phyloP scores from a whole-genome alignment of 2,888 invertebrate species.

The Patella ulyssiponensis region DNA sequence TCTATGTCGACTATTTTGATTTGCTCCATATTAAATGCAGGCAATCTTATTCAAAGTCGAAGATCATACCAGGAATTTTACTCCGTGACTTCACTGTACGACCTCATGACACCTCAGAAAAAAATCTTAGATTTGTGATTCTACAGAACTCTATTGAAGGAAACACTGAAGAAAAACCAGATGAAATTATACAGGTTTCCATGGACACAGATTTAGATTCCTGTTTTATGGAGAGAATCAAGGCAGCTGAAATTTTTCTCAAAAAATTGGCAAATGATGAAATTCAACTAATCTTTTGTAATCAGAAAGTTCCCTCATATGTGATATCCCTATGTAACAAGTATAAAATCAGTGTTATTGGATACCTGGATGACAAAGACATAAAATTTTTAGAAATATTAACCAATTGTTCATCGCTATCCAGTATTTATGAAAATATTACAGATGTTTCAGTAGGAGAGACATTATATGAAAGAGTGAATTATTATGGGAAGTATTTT shows the following conservation, averaged over 20 bases:
- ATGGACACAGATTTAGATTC: constrained; percentile 11
- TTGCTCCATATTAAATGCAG: constrained; percentile 42
- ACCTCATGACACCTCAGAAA: background rate
- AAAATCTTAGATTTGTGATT: constrained; percentile 22
- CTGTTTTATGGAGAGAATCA: constrained; percentile 23
- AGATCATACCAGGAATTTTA: constrained; percentile 31
- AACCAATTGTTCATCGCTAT: constrained; percentile 22
- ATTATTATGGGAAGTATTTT: constrained; percentile 19
- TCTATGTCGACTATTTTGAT: constrained; percentile 35
- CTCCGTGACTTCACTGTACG: constrained; percentile 26
- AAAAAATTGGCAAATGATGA: constrained; percentile 15
- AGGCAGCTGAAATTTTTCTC: constrained; percentile 23
- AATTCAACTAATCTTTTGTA: constrained; percentile 42
- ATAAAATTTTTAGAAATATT: constrained; percentile 37
- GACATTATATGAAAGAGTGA: constrained; percentile 11
- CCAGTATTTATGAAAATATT: constrained; percentile 23
- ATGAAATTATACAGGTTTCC: constrained; percentile 13
- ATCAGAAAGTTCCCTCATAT: constrained; percentile 45
- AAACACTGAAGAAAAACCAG: background rate
- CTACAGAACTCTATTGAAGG: constrained; percentile 30
- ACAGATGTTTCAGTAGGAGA: constrained; percentile 11
- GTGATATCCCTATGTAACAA: constrained; percentile 41
- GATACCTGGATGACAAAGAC: constrained; percentile 45
- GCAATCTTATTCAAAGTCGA: constrained; percentile 40
- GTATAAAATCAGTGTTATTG: constrained; percentile 42